Evolutionary conservation across 2,888 invertebrate species (phyloP).

Genomic region (Plebejus anna): DNA sequence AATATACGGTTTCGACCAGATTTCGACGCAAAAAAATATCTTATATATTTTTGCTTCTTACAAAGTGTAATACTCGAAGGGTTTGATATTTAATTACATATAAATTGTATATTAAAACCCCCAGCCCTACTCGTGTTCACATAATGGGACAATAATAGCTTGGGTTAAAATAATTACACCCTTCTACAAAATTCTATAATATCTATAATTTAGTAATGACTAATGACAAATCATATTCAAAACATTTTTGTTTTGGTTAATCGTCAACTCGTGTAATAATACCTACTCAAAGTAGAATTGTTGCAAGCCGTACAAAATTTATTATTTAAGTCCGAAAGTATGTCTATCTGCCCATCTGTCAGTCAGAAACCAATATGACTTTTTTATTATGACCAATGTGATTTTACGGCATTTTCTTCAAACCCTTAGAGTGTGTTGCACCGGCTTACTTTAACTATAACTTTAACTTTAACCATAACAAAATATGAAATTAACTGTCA

Average conservation of each 20-base stretch:
- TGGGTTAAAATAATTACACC: conserved; percentile 8
- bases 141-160: conserved; percentile 7
- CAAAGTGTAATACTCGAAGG: not conserved
- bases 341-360: too few species aligned
- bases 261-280: not conserved
- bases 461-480: too few species aligned
- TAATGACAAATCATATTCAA: not conserved
- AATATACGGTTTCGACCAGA: not conserved
- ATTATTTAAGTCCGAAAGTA: too few species aligned
- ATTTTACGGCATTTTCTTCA: too few species aligned
- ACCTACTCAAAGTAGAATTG: too few species aligned
- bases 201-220: not conserved
- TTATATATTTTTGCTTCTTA: not conserved
- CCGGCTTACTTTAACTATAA: too few species aligned
- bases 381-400: too few species aligned
- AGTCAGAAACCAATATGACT: too few species aligned
- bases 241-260: not conserved
- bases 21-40: not conserved
- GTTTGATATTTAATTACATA: not conserved
- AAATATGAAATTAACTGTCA: too few species aligned
- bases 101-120: not conserved
- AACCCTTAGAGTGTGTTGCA: too few species aligned
- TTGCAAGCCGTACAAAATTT: too few species aligned
- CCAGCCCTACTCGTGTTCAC: not conserved
- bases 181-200: not conserved